phyloP scores from a whole-genome alignment of 92 coral and sea anemone species.

The Hydrozoanthus gracilis region DNA sequence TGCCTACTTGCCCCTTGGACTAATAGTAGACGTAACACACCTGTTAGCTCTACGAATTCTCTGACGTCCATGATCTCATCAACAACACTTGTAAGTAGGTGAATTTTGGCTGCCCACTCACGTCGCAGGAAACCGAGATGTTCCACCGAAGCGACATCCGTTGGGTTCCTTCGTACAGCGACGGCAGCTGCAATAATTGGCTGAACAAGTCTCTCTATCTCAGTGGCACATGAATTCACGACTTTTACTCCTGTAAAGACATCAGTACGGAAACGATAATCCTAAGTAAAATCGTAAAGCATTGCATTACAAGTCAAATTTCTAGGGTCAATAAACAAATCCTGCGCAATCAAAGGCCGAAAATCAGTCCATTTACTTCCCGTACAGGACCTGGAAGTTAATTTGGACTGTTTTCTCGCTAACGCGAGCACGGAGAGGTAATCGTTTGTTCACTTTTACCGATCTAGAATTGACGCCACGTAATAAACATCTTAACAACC shows the following conservation, averaged over 20 bases:
- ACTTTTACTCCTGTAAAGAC: slow-evolving; percentile 75
- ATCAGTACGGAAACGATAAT: not conserved
- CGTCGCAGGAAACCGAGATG: slow-evolving; percentile 75
- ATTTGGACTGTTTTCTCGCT: no score
- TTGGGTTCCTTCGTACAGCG: slow-evolving; percentile 79
- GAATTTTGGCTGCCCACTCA: slow-evolving; percentile 83
- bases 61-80: slow-evolving; percentile 85
- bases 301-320: no score
- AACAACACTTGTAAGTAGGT: slow-evolving; percentile 75
- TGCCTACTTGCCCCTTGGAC: not conserved
- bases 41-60: slow-evolving; percentile 81
- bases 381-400: no score
- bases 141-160: slow-evolving; percentile 64
- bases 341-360: no score
- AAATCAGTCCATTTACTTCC: no score
- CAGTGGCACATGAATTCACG: slow-evolving; percentile 69
- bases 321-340: no score
- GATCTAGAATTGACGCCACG: no score
- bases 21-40: slow-evolving; percentile 33
- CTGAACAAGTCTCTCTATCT: slow-evolving; percentile 80
- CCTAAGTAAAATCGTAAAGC: no score
- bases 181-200: slow-evolving; percentile 71
- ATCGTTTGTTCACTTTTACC: no score
- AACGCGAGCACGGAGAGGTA: no score
- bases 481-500: no score